Evolutionary conservation across 2,888 invertebrate species (phyloP), one percentile per base, ranked within the genome.

Genomic region (Uloborus plumipes): DNA sequence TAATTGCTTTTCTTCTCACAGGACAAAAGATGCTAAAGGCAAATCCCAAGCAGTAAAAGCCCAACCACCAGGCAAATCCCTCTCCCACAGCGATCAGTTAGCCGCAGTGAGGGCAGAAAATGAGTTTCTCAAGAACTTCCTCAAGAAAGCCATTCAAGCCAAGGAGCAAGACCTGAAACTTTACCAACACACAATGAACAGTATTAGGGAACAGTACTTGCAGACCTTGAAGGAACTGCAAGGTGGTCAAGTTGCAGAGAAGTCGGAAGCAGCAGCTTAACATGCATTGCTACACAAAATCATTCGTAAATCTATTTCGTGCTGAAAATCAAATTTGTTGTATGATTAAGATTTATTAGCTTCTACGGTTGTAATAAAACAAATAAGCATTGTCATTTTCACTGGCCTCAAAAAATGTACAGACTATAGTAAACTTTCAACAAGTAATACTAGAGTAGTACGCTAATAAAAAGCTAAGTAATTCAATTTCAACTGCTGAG

Each of bases 111-210:
- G 18, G 16, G 71, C 64, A 39, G 78, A 78, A 31, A 78, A 78
- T 20, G 53, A 31, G 2, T 78, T 69, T 20, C 31, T 78, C 20
- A 71, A 71, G 58, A 31, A 50, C 20, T 78, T 78, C 50, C 58
- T 78, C 9, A 58, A 49, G 16, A 65, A 26, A 59, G 49, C 64
- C 13, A 65, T 78, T 13, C 58, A 78, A 31, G 22, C 58, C 2
- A 78, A 71, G 49, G 78, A 58, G 11, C 55, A 71, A 1, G 78
- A 78, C 47, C 22, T 78, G 14, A 64, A 66, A n/a, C 26, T 78
- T 2, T 78, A 78, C 15, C 47, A 49, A 49, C 50, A 59, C 22
- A 71, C 78, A 4, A 71, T 78, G 65, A 71, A 50, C 31, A 71
- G 26, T 18, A 50, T 78, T 0, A n/a, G 78, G 16, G 55, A 39